Evolutionary conservation across 1,140 invertebrate species (phyloP), one percentile per base, ranked within the genome.

Genomic region (Orius laevigatus): DNA sequence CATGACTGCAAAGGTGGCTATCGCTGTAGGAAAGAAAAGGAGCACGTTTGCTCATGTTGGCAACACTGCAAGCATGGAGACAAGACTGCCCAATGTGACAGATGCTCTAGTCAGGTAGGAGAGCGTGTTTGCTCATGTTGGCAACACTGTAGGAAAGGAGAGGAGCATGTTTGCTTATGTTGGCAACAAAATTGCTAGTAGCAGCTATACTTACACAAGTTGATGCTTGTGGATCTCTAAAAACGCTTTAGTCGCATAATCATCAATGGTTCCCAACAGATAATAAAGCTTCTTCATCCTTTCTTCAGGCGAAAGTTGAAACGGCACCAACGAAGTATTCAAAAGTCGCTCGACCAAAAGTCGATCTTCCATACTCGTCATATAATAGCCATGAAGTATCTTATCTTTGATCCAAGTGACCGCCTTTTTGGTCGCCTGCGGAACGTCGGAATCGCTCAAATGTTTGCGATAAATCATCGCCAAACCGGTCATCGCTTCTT

Each of bases 351-450:
- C 93, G 2, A 97, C 91, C 15, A 97, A 63, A 39, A 96, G 68
- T 56, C 88, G 72, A 58, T 79, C 77, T 57, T 79, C 76, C 65
- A 84, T 76, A 36, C 75, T 75, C 14, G 75, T 74, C 75, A 86
- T 85, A 57, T 87, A 88, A 64, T 89, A 88, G 20, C 82, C 86
- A 67, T 97, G 90, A 9, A 98, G 71, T 50, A 97, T 92, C 73
- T 96, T 96, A 60, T 96, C 88, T 64, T 94, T 95, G 43, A 97
- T 94, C 92, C 92, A 98, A 39, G 84, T 83, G 1, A 94, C 81
- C 1, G 88, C 85, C 58, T 87, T 81, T 51, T 87, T 84, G 1
- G 89, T 89, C 0, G 84, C 82, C 38, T 83, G 75, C 3, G 84
- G 84, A 4, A 88, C 75, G 54, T 86, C 78, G 3, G 81, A 75